These are phyloP conservation scores for Chelon labrosus DNA, from an alignment of 2,797 vertebrate species.

Conservation along the genomic window DNA sequence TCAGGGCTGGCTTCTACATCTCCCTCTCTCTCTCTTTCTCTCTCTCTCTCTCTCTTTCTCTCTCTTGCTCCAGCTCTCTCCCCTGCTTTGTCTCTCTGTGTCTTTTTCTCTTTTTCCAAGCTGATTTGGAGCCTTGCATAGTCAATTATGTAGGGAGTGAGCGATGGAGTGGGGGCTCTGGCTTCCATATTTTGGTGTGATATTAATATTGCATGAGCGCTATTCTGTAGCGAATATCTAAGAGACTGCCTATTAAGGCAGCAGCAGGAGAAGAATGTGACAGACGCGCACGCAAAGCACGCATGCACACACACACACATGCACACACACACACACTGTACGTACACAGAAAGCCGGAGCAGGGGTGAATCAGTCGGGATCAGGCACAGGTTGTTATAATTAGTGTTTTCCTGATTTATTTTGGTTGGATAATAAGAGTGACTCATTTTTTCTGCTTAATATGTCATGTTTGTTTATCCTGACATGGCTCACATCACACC, in stretches of 20 bases:
- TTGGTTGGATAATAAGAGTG: conserved; percentile 72
- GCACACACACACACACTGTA: conserved; percentile 40
- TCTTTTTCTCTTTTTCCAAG: conserved; percentile 65
- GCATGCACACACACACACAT: conserved; percentile 39
- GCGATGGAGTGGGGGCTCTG: conserved; percentile 81
- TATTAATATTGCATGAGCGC: conserved; percentile 89
- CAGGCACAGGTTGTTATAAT: conserved; percentile 76
- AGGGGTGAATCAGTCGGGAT: conserved; percentile 68
- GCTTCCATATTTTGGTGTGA: conserved; percentile 86
- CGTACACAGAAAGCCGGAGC: conserved; percentile 44
- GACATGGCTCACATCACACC: conserved; percentile 61
- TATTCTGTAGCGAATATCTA: conserved; percentile 88
- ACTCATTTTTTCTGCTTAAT: conserved; percentile 74
- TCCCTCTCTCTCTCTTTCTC: conserved; percentile 46
- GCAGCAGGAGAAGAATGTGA: conserved; percentile 73
- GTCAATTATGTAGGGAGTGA: conserved; percentile 86
- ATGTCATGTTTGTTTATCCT: conserved; percentile 81
- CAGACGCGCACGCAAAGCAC: conserved; percentile 53
- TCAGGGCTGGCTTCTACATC: conserved; percentile 54
- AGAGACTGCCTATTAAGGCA: conserved; percentile 85
- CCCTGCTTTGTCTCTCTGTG: conserved; percentile 47
- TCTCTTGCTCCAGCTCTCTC: conserved; percentile 13
- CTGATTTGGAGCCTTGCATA: conserved; percentile 87
- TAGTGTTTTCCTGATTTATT: conserved; percentile 78
- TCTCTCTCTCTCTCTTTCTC: conserved; percentile 13